Percentiles rank a stretch among this genome's conserved stretches.
phyloP scores from a whole-genome alignment of 2,888 invertebrate genomes.

The Hirtodrosophila cameraria region DNA sequence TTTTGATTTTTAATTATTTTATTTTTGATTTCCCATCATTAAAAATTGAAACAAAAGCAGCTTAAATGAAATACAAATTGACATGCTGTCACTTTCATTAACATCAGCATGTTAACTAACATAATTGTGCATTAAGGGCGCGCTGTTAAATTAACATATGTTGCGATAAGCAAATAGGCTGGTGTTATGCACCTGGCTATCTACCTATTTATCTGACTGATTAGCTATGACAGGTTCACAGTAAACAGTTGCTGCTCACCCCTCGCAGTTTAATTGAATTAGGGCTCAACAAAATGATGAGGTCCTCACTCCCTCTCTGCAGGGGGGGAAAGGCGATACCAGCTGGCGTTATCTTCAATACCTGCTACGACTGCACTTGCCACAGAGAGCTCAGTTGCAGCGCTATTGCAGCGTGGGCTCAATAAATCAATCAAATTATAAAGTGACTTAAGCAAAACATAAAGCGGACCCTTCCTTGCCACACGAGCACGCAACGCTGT shows the following conservation, averaged over 20 bases:
- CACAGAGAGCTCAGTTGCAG: constrained; percentile 7
- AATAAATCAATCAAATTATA: constrained; percentile 76
- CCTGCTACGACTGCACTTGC: constrained; percentile 46
- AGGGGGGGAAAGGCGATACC: constrained; percentile 15
- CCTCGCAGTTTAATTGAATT: constrained; percentile 67
- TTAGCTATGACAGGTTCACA: constrained; percentile 62
- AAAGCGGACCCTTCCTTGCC: constrained; percentile 44
- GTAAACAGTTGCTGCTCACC: constrained; percentile 21
- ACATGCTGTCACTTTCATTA: background rate
- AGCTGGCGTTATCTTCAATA: constrained; percentile 28
- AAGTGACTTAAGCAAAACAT: constrained; percentile 44
- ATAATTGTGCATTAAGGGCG: background rate
- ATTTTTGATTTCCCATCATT: no score
- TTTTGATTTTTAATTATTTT: no score
- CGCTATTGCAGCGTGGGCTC: constrained; percentile 45
- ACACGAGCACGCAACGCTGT: constrained; percentile 58
- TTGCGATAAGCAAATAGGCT: background rate
- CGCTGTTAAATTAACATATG: background rate
- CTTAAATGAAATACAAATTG: no score
- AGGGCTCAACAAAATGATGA: constrained; percentile 40
- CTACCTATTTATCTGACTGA: constrained; percentile 37
- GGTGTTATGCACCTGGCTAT: constrained; percentile 42
- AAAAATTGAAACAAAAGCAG: no score
- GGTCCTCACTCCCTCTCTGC: no score
- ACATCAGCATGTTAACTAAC: background rate